phyloP scores from a whole-genome alignment of 2,113 vertebrate species.

The Prunella fulvescens region DNA sequence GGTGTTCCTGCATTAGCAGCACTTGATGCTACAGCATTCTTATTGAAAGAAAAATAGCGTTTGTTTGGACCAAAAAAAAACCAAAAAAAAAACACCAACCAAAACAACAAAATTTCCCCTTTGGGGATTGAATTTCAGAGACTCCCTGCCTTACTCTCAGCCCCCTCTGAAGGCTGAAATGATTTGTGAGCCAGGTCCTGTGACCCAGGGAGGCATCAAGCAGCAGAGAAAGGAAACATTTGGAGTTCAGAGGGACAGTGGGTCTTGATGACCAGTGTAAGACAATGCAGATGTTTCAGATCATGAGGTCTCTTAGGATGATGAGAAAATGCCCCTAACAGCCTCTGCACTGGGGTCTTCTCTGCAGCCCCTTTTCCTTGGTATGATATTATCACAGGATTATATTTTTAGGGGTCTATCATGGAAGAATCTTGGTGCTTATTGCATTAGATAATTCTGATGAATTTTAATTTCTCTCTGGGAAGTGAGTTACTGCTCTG shows the following conservation, averaged over 20 bases:
- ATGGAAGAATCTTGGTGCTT: not conserved
- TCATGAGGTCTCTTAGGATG: constrained; percentile 67
- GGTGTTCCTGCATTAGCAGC: constrained; percentile 44
- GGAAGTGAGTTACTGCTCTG: not conserved
- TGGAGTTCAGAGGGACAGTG: constrained; percentile 82
- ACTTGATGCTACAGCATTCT: constrained; percentile 74
- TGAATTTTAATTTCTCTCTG: not conserved
- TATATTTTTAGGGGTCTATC: not conserved
- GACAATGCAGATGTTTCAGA: constrained; percentile 91
- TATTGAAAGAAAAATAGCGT: constrained; percentile 83
- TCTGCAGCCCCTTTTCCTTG: not conserved
- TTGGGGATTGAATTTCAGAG: constrained; percentile 89
- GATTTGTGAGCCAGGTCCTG: constrained; percentile 93
- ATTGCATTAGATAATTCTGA: not conserved
- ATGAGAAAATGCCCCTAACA: constrained; percentile 42
- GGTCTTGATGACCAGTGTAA: constrained; percentile 74
- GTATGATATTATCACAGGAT: not conserved
- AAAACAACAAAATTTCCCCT: constrained; percentile 42
- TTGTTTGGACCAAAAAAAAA: constrained; percentile 57
- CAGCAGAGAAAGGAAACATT: constrained; percentile 86
- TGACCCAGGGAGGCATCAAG: constrained; percentile 92
- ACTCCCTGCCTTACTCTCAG: constrained; percentile 71
- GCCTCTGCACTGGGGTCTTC: not conserved
- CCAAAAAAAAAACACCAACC: not conserved
- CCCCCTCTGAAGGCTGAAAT: constrained; percentile 80